A percentile compares a stretch with the other conserved stretches of the same genome.
Evolutionary conservation across 1,140 invertebrate genomes (phyloP).

Genomic region (Aphaenogaster ashmeadi): DNA sequence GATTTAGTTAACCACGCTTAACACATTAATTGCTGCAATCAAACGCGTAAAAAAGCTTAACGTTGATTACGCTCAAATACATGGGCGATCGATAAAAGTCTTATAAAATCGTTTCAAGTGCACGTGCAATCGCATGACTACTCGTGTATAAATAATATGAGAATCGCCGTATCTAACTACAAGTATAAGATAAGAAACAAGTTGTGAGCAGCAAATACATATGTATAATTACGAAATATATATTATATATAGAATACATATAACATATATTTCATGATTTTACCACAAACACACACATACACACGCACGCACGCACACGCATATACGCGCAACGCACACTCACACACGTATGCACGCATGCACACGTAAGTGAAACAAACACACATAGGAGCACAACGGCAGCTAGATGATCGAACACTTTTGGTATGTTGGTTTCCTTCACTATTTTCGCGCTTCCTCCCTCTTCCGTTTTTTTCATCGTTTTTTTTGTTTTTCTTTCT

Average conservation of each 20-base stretch:
- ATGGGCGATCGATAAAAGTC: constrained; percentile 82
- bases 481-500: constrained; percentile 13
- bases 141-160: constrained; percentile 79
- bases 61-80: constrained; percentile 76
- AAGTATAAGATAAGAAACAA: constrained; percentile 79
- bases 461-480: neutral
- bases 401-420: constrained; percentile 86
- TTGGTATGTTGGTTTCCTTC: constrained; percentile 80
- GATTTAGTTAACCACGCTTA: constrained; percentile 66
- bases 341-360: constrained; percentile 56
- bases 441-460: neutral
- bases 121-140: constrained; percentile 82
- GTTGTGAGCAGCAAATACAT: constrained; percentile 74
- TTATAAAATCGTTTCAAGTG: constrained; percentile 85
- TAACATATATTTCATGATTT: constrained; percentile 64
- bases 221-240: constrained; percentile 53
- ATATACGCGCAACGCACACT: constrained; percentile 34
- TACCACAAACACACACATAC: constrained; percentile 32
- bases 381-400: constrained; percentile 83
- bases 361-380: constrained; percentile 49
- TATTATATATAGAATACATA: constrained; percentile 60
- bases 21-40: constrained; percentile 61
- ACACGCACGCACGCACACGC: constrained; percentile 27
- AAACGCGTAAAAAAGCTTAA: constrained; percentile 65
- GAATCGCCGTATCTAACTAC: constrained; percentile 71